phyloP scores from a whole-genome alignment of 2,797 vertebrate species.

The Merluccius polli region DNA sequence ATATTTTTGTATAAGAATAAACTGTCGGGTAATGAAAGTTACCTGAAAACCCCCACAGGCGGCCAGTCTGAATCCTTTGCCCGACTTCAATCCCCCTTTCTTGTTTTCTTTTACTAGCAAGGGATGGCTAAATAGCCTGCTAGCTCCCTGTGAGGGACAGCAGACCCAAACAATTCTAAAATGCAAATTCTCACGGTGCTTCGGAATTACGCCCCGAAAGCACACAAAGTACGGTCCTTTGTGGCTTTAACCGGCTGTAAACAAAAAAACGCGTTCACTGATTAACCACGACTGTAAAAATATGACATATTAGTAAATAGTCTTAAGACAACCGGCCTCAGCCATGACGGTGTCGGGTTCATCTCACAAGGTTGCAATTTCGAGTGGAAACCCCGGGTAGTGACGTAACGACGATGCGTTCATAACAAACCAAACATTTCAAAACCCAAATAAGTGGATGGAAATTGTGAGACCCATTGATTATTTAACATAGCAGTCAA shows the following conservation, averaged over 20 bases:
- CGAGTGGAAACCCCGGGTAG: conserved; percentile 75
- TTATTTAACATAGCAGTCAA: not conserved
- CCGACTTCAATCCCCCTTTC: conserved; percentile 39
- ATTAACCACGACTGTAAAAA: conserved; percentile 48
- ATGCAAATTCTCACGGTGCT: conserved; percentile 31
- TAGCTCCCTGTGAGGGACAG: conserved; percentile 66
- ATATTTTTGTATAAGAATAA: not conserved
- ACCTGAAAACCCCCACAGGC: conserved; percentile 32
- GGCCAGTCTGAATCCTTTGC: conserved; percentile 24
- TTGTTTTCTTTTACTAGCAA: conserved; percentile 31
- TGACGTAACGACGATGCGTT: conserved; percentile 68
- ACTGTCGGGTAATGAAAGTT: conserved; percentile 13
- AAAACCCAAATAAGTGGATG: not conserved
- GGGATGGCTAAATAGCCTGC: conserved; percentile 46
- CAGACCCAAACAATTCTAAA: conserved; percentile 49
- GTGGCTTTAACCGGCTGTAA: conserved; percentile 21
- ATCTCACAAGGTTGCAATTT: conserved; percentile 55
- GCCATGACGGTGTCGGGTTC: conserved; percentile 78
- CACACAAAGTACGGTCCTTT: conserved; percentile 26
- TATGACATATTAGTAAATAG: conserved; percentile 67
- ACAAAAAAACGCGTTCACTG: conserved; percentile 24
- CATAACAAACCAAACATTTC: not conserved
- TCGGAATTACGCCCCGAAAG: conserved; percentile 21
- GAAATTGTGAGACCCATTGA: not conserved
- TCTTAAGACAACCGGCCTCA: conserved; percentile 76